A percentile compares a stretch with the other conserved stretches of the same genome.
phyloP scores from a whole-genome alignment of 2,797 vertebrate species.

The Clarias platycephalus region DNA sequence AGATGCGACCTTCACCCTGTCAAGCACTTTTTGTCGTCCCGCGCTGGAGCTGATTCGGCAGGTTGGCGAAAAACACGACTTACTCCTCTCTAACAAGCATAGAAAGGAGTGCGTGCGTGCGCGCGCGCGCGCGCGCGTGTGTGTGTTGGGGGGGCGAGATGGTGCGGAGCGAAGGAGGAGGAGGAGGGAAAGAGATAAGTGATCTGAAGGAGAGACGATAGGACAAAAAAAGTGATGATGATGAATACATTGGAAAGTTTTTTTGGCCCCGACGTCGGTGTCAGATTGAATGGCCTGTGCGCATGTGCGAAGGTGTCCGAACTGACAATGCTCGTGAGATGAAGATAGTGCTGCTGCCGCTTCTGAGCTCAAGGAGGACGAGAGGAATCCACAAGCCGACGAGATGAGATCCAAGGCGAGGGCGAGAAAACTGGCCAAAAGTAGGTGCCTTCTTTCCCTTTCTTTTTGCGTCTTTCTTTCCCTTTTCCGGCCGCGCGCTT shows the following conservation, averaged over 20 bases:
- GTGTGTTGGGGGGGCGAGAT: constrained; percentile 60
- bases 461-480: constrained; percentile 69
- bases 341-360: constrained; percentile 98
- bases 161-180: constrained; percentile 72
- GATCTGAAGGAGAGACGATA: constrained; percentile 91
- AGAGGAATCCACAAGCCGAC: constrained; percentile 93
- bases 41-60: constrained; percentile 68
- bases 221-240: constrained; percentile 92
- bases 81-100: constrained; percentile 86
- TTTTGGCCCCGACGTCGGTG: constrained; percentile 97
- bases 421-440: constrained; percentile 99
- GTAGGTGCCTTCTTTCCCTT: constrained; percentile 77
- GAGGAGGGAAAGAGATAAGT: constrained; percentile 88
- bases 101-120: constrained; percentile 49
- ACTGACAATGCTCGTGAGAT: constrained; percentile 99
- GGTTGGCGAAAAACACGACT: constrained; percentile 71
- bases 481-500: constrained; percentile 67
- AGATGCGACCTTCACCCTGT: constrained; percentile 75
- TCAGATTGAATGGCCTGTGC: constrained; percentile 99
- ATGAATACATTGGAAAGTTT: constrained; percentile 99
- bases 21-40: constrained; percentile 70
- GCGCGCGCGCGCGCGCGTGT: background rate
- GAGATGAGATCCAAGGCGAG: constrained; percentile 99
- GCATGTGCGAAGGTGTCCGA: constrained; percentile 99
- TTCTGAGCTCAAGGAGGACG: constrained; percentile 97